A percentile compares a stretch with the other conserved stretches of the same genome.
Conservation (phyloP, 2,888 invertebrate genomes). For the Gastracanthus pulcherrimus region DNA sequence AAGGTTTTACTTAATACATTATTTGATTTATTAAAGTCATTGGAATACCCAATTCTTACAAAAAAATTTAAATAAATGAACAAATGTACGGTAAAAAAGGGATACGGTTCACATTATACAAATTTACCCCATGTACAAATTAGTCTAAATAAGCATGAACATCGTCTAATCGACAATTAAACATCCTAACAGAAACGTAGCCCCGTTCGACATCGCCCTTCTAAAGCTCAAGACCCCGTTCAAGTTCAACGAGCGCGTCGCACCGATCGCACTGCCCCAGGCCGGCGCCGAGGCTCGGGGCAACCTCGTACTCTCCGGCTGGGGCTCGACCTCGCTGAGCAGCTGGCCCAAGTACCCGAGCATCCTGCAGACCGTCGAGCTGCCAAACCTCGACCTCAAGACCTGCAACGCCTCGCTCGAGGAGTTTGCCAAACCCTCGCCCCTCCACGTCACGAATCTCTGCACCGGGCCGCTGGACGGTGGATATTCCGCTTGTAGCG, state of each 20-base stretch:
- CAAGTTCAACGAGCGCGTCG: constrained; percentile 69
- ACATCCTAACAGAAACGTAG: constrained; percentile 71
- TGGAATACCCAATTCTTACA: too few species aligned
- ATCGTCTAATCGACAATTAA: too few species aligned
- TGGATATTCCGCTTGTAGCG: constrained; percentile 55
- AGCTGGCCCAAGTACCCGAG: constrained; percentile 63
- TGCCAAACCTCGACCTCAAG: constrained; percentile 67
- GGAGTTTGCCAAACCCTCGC: constrained; percentile 58
- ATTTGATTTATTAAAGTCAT: too few species aligned
- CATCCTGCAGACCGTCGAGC: constrained; percentile 67
- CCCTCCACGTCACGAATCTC: constrained; percentile 65
- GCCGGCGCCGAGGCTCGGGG: constrained; percentile 67
- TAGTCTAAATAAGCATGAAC: too few species aligned
- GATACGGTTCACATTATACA: too few species aligned
- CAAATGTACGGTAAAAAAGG: too few species aligned
- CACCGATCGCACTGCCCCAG: constrained; percentile 74
- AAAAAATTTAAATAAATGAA: too few species aligned
- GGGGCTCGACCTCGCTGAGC: constrained; percentile 75
- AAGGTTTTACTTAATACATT: too few species aligned
- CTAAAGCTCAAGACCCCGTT: constrained; percentile 74
- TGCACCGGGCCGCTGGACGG: constrained; percentile 65
- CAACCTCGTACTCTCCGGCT: constrained; percentile 76
- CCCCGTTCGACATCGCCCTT: constrained; percentile 79
- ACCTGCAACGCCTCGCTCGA: constrained; percentile 64
- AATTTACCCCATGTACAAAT: too few species aligned